A percentile compares a stretch with the other conserved stretches of the same genome.
Conservation (phyloP, 2,888 invertebrate genomes). For the Sminthurinus aureus region DNA sequence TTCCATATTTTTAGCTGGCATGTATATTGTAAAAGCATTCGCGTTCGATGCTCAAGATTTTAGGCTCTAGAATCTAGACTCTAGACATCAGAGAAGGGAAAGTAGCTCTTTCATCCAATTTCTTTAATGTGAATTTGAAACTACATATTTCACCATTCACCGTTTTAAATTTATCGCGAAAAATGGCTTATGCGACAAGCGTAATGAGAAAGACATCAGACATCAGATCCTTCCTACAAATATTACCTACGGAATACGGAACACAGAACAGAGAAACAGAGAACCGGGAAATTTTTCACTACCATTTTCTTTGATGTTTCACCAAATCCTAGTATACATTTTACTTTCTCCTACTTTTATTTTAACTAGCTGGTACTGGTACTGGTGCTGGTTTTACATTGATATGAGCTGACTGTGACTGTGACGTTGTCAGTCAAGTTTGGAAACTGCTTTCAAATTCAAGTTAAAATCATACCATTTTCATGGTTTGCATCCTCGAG, state of each 20-base stretch:
- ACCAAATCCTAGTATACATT: background rate
- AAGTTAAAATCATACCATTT: too few species aligned
- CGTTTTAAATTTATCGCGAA: constrained; percentile 35
- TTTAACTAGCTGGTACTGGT: background rate
- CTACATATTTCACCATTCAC: constrained; percentile 27
- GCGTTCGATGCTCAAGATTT: too few species aligned
- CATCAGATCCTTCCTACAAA: background rate
- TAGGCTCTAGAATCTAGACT: too few species aligned
- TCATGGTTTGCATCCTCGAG: background rate
- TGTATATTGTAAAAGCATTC: too few species aligned
- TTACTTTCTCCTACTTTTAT: constrained; percentile 9
- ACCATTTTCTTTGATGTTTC: background rate
- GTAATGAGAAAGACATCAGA: constrained; percentile 3
- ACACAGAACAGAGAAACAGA: constrained; percentile 1
- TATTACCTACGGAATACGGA: background rate
- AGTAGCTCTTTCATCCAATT: constrained; percentile 29
- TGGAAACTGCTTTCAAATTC: too few species aligned
- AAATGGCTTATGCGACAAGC: background rate
- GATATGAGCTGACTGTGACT: background rate
- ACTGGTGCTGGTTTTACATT: too few species aligned
- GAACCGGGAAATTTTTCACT: constrained; percentile 18
- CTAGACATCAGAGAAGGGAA: too few species aligned
- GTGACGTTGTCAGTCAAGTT: background rate
- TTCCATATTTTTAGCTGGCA: too few species aligned
- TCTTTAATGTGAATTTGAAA: constrained; percentile 39